Conservation (phyloP, 2,797 vertebrate genomes). For the Cossypha caffra region DNA sequence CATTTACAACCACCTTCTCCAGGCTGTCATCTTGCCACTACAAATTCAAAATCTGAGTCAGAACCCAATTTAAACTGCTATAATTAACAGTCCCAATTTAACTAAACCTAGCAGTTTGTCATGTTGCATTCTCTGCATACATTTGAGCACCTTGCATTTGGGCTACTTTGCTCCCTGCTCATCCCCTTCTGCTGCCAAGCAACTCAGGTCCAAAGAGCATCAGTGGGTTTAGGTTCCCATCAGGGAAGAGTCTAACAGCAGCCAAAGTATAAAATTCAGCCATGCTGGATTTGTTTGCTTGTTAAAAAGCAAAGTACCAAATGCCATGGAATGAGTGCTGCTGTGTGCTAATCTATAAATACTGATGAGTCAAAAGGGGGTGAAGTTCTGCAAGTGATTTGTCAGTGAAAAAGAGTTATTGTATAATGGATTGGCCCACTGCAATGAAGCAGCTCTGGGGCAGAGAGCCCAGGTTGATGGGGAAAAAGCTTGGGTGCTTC, state of each 20-base stretch:
- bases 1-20: constrained; percentile 70
- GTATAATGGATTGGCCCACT: neutral
- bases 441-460: neutral
- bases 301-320: constrained; percentile 38
- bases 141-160: constrained; percentile 38
- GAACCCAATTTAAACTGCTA: constrained; percentile 69
- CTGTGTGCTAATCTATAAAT: constrained; percentile 15
- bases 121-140: constrained; percentile 33
- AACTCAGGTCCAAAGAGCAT: neutral
- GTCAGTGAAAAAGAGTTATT: neutral
- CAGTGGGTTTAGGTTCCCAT: neutral
- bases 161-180: constrained; percentile 4
- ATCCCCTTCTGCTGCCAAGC: neutral
- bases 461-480: rapidly evolving
- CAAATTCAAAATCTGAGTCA: constrained; percentile 66
- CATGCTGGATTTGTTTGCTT: neutral
- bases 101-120: constrained; percentile 65
- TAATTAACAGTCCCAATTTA: constrained; percentile 70
- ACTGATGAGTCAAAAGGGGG: neutral
- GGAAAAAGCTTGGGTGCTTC: neutral
- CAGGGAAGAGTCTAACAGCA: neutral
- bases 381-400: neutral
- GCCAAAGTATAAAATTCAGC: neutral
- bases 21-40: constrained; percentile 65
- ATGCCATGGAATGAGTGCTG: neutral